A percentile compares a stretch with the other conserved stretches of the same genome.
Evolutionary conservation across 2,797 vertebrate species (phyloP).

Genomic region (Lepilemur ruficaudatus): DNA sequence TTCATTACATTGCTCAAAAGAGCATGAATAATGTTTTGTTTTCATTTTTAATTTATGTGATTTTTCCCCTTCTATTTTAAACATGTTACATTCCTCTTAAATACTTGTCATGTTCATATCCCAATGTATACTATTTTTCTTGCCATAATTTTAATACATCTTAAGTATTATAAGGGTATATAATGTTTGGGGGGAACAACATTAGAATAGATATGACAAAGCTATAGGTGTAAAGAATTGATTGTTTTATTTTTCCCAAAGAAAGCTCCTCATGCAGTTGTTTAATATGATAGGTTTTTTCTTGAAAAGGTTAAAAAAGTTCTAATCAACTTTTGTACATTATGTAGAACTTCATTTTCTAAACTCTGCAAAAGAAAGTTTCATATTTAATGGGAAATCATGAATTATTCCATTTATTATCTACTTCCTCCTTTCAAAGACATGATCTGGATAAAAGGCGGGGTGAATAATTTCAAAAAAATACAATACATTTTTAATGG

Average conservation of each 20-base stretch:
- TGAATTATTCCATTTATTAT: conserved; percentile 99
- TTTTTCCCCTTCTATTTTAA: conserved; percentile 54
- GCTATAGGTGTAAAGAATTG: conserved; percentile 53
- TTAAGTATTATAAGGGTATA: neutral
- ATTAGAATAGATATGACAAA: conserved; percentile 64
- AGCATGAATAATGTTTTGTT: conserved; percentile 52
- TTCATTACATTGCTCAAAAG: neutral
- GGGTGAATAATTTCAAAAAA: conserved; percentile 93
- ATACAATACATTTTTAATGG: conserved; percentile 92
- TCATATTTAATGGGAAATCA: conserved; percentile 99
- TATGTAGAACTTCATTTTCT: conserved; percentile 99
- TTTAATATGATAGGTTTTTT: conserved; percentile 84
- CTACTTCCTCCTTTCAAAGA: conserved; percentile 97
- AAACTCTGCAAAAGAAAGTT: conserved; percentile 98
- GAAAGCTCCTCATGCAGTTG: conserved; percentile 79
- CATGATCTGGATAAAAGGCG: conserved; percentile 97
- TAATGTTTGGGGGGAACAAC: conserved; percentile 28
- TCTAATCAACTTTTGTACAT: conserved; percentile 98
- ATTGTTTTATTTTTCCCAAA: conserved; percentile 77
- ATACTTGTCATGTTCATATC: conserved; percentile 58
- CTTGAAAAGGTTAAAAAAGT: conserved; percentile 92
- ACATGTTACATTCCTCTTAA: conserved; percentile 72
- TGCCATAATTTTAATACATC: neutral
- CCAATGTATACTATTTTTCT: neutral
- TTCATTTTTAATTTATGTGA: conserved; percentile 68